Evolutionary conservation across 2,888 invertebrate species (phyloP).

Genomic region (Erpobdella octoculata): DNA sequence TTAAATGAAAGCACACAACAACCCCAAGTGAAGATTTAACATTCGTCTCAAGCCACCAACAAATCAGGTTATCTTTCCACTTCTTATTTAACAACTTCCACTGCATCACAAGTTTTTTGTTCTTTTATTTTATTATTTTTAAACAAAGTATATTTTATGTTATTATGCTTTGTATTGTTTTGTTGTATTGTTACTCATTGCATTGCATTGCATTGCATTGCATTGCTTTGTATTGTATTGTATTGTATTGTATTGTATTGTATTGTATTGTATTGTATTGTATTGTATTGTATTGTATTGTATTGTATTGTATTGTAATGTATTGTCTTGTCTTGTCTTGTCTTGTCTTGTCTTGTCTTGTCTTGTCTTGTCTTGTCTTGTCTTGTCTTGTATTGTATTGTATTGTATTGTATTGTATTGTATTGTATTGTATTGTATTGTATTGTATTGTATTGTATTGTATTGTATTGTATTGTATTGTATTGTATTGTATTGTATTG

Average conservation of each 20-base stretch:
- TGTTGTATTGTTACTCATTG: no score
- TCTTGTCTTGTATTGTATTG: slow-evolving; percentile 33
- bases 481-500: no score
- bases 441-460: no score
- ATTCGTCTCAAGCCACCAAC: not conserved
- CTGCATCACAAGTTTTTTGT: no score
- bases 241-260: slow-evolving; percentile 36
- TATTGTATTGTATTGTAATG: slow-evolving; percentile 36
- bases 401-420: slow-evolving; percentile 23
- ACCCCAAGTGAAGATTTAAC: no score
- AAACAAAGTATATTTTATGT: no score
- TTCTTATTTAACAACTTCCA: no score
- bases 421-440: slow-evolving; percentile 19
- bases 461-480: no score
- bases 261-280: slow-evolving; percentile 36
- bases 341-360: slow-evolving; percentile 33
- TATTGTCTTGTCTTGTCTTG: slow-evolving; percentile 35
- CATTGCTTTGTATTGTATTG: slow-evolving; percentile 35
- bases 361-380: slow-evolving; percentile 35
- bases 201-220: no score
- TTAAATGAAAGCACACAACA: no score
- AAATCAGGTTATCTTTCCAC: not conserved
- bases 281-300: slow-evolving; percentile 36
- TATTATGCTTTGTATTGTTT: no score
- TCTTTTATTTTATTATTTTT: no score